A percentile compares a stretch with the other conserved stretches of the same genome.
Conservation (phyloP, 2,888 invertebrate genomes). For the Meganola albula region DNA sequence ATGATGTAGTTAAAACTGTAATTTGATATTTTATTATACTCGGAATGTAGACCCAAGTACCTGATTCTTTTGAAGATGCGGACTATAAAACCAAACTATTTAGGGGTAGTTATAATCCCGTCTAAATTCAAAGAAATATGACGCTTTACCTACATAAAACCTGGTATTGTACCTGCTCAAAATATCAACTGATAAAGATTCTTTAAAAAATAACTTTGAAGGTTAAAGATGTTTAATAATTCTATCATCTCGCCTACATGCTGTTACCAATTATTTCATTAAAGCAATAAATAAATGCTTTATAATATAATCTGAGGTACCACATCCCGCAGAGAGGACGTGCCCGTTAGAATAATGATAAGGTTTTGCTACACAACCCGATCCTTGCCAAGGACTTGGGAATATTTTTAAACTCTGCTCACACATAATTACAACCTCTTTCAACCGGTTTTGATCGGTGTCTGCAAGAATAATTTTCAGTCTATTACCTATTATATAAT, state of each 20-base stretch:
- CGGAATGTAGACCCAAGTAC: slow-evolving; percentile 25
- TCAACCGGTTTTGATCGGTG: slow-evolving; percentile 19
- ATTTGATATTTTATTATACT: slow-evolving; percentile 34
- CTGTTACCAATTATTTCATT: slow-evolving; percentile 20
- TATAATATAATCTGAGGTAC: slow-evolving; percentile 18
- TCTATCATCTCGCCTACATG: no score
- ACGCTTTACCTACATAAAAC: no score
- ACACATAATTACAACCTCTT: slow-evolving; percentile 21
- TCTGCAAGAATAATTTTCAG: slow-evolving; percentile 8
- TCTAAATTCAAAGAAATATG: slow-evolving; percentile 16
- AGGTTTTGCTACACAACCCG: slow-evolving; percentile 13
- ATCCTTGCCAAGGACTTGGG: slow-evolving; percentile 8
- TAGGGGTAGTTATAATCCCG: slow-evolving; percentile 24
- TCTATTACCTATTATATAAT: no score
- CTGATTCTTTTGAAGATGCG: slow-evolving; percentile 25
- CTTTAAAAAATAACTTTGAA: no score
- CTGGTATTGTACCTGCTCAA: no score
- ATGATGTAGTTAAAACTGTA: slow-evolving; percentile 29
- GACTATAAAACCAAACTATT: slow-evolving; percentile 27
- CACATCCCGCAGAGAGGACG: slow-evolving; percentile 15
- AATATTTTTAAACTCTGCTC: slow-evolving; percentile 25
- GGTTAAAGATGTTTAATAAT: no score
- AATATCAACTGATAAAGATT: no score
- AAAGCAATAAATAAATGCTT: slow-evolving; percentile 20
- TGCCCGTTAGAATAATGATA: slow-evolving; percentile 24